Conservation (phyloP, 2,797 vertebrate species). For the Calcarius lapponicus region DNA sequence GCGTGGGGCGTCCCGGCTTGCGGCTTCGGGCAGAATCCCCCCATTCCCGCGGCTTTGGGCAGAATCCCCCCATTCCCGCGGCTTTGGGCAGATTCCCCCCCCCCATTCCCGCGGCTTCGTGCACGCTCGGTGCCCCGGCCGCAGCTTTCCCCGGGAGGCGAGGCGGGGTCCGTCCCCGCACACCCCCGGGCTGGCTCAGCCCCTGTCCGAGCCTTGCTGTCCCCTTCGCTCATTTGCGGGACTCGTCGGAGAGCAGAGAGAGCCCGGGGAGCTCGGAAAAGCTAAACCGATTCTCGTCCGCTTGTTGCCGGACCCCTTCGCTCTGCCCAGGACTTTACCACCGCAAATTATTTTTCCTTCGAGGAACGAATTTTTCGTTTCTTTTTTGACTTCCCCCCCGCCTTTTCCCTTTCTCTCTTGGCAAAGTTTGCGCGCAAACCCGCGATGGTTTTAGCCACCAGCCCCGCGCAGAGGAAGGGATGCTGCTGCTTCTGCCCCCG, state of each 20-base stretch:
- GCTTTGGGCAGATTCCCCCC: neutral
- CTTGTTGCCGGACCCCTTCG: neutral
- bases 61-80: neutral
- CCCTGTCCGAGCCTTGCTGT: neutral
- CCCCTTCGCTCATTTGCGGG: neutral
- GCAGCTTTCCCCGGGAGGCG: neutral
- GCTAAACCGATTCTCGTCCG: neutral
- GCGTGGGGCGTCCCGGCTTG: neutral
- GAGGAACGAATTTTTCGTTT: neutral
- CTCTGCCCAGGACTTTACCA: neutral
- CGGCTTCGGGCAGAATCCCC: neutral
- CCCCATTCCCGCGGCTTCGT: too few relatives aligned
- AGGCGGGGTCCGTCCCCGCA: neutral
- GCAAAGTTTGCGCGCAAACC: neutral
- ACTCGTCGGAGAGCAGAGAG: too few relatives aligned
- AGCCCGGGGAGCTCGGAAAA: neutral
- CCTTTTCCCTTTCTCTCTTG: neutral
- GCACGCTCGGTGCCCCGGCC: neutral
- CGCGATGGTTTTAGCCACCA: neutral
- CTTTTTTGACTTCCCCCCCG: rapidly evolving
- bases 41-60: neutral
- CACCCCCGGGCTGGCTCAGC: neutral
- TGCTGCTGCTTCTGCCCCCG: neutral
- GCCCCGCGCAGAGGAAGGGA: neutral
- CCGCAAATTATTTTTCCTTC: neutral